phyloP scores from a whole-genome alignment of 2,888 invertebrate genomes.

The Leptinotarsa peninsularis region DNA sequence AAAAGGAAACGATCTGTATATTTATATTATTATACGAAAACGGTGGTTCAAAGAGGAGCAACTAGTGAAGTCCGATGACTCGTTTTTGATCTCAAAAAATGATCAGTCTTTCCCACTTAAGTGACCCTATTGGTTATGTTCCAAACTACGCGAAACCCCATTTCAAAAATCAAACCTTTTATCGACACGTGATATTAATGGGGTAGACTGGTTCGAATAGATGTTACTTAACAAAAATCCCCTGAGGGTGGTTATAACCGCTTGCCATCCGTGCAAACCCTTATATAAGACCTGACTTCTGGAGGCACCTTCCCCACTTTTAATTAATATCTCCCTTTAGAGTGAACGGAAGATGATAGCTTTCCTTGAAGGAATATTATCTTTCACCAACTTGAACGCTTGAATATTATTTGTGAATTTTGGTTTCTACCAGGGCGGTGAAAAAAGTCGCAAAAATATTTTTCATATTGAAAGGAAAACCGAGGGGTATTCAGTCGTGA shows the following conservation, averaged over 20 bases:
- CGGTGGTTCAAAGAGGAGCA: too few species aligned
- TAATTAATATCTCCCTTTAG: neutral
- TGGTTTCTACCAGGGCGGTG: too few species aligned
- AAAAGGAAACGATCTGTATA: too few species aligned
- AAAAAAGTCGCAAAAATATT: too few species aligned
- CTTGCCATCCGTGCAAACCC: constrained; percentile 6
- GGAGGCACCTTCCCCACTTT: neutral
- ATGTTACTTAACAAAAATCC: constrained; percentile 11
- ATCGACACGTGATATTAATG: neutral
- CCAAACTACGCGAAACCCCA: neutral
- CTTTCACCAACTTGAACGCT: neutral
- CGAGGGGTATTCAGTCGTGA: too few species aligned
- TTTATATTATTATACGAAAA: too few species aligned
- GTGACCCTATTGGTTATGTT: too few species aligned
- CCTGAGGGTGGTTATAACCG: constrained; percentile 28
- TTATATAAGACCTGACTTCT: constrained; percentile 24
- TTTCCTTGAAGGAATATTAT: neutral
- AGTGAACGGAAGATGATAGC: neutral
- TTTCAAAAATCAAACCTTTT: neutral
- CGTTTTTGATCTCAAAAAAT: too few species aligned
- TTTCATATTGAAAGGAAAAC: too few species aligned
- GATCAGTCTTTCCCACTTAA: too few species aligned
- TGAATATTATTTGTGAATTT: neutral
- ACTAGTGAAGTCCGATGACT: too few species aligned
- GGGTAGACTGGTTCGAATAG: neutral